phyloP scores from a whole-genome alignment of 2,113 vertebrate genomes.

The Pavo muticus region DNA sequence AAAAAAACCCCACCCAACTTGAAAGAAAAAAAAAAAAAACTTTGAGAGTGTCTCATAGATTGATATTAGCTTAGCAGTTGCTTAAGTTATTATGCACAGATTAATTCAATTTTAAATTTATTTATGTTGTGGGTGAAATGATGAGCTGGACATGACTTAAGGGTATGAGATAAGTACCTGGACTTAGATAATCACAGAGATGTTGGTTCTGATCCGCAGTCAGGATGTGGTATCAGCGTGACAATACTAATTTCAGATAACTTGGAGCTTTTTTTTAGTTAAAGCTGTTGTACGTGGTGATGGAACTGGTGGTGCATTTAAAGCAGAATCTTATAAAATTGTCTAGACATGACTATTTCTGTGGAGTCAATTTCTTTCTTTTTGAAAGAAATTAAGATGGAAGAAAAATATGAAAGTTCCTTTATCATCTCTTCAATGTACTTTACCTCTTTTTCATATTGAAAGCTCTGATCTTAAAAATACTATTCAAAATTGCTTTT shows the following conservation, averaged over 20 bases:
- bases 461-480: not conserved
- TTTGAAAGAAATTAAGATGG: not conserved
- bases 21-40: not conserved
- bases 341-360: not conserved
- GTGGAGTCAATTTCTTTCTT: not conserved
- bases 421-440: not conserved
- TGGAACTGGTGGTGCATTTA: not conserved
- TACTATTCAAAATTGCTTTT: not conserved
- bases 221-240: not conserved
- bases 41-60: not conserved
- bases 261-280: not conserved
- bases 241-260: not conserved
- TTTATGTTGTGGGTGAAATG: not conserved
- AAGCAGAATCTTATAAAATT: not conserved
- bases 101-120: not conserved
- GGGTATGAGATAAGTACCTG: not conserved
- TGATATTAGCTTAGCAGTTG: not conserved
- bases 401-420: not conserved
- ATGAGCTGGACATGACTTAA: not conserved
- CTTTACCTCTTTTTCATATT: not conserved
- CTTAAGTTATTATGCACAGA: not conserved
- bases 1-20: not conserved
- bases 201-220: not conserved
- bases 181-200: not conserved
- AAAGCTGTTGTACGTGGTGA: not conserved